phyloP scores from a whole-genome alignment of 2,113 vertebrate species.

The Equus przewalskii region DNA sequence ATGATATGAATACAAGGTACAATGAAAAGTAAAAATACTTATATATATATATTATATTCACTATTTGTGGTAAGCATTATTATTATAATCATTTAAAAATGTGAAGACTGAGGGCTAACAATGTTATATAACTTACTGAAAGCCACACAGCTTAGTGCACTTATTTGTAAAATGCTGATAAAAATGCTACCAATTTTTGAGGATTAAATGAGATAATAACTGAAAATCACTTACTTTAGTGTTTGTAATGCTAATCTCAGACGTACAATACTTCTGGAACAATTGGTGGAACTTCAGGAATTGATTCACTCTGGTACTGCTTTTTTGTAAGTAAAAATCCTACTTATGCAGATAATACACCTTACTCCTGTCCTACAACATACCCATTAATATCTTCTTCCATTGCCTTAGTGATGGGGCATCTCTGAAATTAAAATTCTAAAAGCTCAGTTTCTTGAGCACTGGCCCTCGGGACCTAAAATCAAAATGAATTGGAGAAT shows the following conservation, averaged over 20 bases:
- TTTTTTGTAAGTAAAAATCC: neutral
- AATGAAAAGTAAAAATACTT: neutral
- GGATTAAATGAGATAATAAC: neutral
- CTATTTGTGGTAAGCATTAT: neutral
- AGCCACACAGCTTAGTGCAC: neutral
- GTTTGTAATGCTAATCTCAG: neutral
- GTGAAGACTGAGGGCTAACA: neutral
- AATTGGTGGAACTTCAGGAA: neutral
- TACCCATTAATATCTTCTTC: neutral
- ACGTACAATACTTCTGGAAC: neutral
- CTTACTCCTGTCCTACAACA: neutral
- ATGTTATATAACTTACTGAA: neutral
- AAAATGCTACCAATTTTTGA: neutral
- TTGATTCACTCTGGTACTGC: neutral
- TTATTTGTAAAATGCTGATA: neutral
- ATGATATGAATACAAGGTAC: neutral
- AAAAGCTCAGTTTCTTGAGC: neutral
- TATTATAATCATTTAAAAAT: neutral
- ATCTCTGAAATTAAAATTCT: constrained; percentile 3
- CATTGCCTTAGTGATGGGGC: no score
- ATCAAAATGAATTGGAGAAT: neutral
- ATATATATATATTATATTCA: neutral
- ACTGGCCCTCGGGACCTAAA: neutral
- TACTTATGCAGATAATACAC: neutral
- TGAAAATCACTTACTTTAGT: neutral